phyloP scores from a whole-genome alignment of 1,140 invertebrate species.

The Neodiprion virginianus region DNA sequence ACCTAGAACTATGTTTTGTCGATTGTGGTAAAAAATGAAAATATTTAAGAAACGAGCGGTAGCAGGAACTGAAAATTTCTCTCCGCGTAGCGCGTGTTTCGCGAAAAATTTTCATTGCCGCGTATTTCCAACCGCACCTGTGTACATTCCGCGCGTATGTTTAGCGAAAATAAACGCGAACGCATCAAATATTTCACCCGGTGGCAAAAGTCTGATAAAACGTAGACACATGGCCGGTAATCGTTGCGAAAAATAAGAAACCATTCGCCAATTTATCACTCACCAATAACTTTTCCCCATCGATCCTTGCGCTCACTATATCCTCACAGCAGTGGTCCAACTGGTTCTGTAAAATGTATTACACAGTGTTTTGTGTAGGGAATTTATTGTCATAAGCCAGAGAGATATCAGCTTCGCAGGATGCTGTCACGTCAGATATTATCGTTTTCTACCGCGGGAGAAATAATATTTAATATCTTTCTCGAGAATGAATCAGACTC shows the following conservation, averaged over 20 bases:
- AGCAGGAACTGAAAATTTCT: too few relatives aligned
- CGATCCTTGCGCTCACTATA: slow-evolving; percentile 46
- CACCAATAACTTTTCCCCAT: slow-evolving; percentile 51
- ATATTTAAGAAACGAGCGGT: too few relatives aligned
- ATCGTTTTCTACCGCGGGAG: background rate
- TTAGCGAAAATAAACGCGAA: slow-evolving; percentile 5
- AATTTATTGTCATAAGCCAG: too few relatives aligned
- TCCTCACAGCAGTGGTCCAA: slow-evolving; percentile 50
- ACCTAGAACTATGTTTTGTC: too few relatives aligned
- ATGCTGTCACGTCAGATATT: slow-evolving; percentile 4
- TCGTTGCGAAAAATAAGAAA: background rate
- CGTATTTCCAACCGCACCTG: too few relatives aligned
- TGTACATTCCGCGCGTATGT: background rate
- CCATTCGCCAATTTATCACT: slow-evolving; percentile 27
- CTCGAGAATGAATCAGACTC: background rate
- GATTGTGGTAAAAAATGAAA: too few relatives aligned
- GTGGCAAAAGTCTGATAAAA: too few relatives aligned
- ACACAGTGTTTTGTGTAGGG: too few relatives aligned
- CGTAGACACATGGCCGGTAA: background rate
- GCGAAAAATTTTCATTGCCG: too few relatives aligned
- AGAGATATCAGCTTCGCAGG: background rate
- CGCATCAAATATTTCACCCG: too few relatives aligned
- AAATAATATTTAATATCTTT: background rate
- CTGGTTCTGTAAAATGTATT: slow-evolving; percentile 42
- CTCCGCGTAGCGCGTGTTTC: too few relatives aligned